These are phyloP conservation scores for Acanthococcus lagerstroemiae DNA, from an alignment of 2,888 invertebrate species.

Conservation along the genomic window DNA sequence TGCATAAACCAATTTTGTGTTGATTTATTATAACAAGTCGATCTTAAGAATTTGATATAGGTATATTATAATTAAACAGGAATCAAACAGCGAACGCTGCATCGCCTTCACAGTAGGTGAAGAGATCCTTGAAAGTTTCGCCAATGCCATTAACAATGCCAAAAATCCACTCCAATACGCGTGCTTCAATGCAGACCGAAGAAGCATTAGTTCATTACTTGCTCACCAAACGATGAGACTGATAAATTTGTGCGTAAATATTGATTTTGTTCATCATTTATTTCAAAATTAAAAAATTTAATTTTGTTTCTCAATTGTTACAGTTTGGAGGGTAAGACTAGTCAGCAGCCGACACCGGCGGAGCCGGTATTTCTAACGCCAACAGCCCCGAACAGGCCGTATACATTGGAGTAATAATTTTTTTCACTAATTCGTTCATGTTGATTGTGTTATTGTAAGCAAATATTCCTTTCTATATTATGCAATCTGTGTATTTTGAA, in stretches of 20 bases:
- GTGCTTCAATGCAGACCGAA: not conserved
- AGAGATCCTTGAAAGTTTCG: not conserved
- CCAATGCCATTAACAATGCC: not conserved
- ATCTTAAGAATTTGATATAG: not conserved
- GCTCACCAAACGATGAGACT: not conserved
- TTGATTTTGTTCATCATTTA: not conserved
- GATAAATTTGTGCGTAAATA: not conserved
- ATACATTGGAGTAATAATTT: not conserved
- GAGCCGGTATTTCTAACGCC: not conserved
- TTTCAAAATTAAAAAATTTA: not conserved
- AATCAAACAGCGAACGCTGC: not conserved
- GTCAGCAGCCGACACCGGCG: not conserved
- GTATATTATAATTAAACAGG: not conserved
- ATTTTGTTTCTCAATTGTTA: not conserved
- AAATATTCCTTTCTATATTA: not conserved
- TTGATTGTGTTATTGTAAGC: not conserved
- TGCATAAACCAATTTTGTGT: not conserved
- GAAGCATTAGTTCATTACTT: not conserved
- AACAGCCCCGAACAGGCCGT: not conserved
- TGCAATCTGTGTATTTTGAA: not conserved
- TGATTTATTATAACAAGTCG: not conserved
- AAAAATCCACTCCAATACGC: not conserved
- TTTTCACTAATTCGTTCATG: not conserved
- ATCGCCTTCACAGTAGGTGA: not conserved
- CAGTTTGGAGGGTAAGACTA: not conserved